Evolutionary conservation across 2,113 vertebrate species (phyloP), one percentile per base, ranked within the genome.

Genomic region (Malurus melanocephalus): DNA sequence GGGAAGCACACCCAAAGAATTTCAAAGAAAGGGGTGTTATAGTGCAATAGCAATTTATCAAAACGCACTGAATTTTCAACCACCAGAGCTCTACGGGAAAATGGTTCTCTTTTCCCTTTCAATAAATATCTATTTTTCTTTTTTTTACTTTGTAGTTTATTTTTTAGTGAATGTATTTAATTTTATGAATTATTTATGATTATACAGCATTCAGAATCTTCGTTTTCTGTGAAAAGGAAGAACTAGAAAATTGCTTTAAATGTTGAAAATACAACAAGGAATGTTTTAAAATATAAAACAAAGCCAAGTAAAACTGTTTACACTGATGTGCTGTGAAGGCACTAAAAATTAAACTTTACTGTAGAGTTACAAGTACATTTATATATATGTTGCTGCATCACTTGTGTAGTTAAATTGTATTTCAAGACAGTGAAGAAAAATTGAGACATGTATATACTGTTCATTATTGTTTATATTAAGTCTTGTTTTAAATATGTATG

Each of bases 161-260:
- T 99, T 99, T 99, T 99, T 99, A 99, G 99, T 99, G 98, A 99
- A 99, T 99, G 99, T 99, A 99, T 99, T 99, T 99, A 99, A 99
- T 99, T 99, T 99, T 99, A 98, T 98, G 96, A 98, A 99, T 99
- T 99, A 99, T 99, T 99, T 99, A 99, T 99, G 98, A 99, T 98
- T 98, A 98, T 98, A 98, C 97, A 96, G 97, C 97, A 98, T 98
- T 98, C 99, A 99, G 98, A 99, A 98, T 98, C 98, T 99, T 99
- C 99, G 98, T 99, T 99, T 99, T 99, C 99, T 99, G 99, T 99
- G 99, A 99, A 99, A 99, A 99, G 98, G 99, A 99, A 99, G 99
- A 99, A 98, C 98, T 98, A 98, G 98, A 97, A 98, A 98, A 99
- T 99, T 98, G 98, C 98, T 99, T 99, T 99, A 99, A 98, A 98